A percentile compares a stretch with the other conserved stretches of the same genome.
Conservation (phyloP, 2,113 vertebrate species). For the Pagrus major region DNA sequence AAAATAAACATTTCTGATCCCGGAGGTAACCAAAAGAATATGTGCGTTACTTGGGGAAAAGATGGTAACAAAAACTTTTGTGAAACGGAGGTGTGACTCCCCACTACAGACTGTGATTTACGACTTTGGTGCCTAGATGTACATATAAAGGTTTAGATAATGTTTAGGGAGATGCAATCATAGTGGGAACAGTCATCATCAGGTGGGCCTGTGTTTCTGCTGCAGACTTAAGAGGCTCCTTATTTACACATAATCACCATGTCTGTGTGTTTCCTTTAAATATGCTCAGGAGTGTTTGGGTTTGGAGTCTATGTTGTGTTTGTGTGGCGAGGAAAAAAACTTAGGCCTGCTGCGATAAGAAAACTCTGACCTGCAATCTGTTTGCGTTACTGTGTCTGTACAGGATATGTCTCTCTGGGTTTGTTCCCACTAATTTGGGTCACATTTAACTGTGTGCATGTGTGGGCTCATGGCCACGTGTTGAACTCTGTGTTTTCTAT, state of each 20-base stretch:
- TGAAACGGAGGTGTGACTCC: constrained; percentile 8
- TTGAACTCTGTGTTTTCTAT: constrained; percentile 25
- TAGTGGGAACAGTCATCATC: constrained; percentile 19
- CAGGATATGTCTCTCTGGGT: constrained; percentile 27
- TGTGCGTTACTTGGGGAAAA: constrained; percentile 3
- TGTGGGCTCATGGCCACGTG: constrained; percentile 20
- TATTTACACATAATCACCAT: constrained; percentile 49
- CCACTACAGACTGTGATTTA: neutral
- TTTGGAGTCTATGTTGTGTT: constrained; percentile 28
- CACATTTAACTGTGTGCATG: constrained; percentile 37
- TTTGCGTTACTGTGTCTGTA: constrained; percentile 26
- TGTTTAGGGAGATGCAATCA: neutral
- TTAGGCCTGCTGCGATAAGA: constrained; percentile 16
- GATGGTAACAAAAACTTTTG: neutral
- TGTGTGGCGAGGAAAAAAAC: neutral
- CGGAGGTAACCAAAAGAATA: constrained; percentile 27
- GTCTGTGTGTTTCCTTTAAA: constrained; percentile 34
- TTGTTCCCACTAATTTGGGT: constrained; percentile 18
- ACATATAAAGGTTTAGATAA: constrained; percentile 3
- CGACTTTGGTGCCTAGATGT: neutral
- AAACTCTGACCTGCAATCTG: constrained; percentile 2
- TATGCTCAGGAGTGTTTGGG: constrained; percentile 34
- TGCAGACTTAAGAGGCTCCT: constrained; percentile 35
- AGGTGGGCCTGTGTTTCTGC: neutral
- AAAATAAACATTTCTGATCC: constrained; percentile 60